Base-by-base conservation (phyloP, 2,113 vertebrate species). In the Anseranas semipalmata region DNA sequence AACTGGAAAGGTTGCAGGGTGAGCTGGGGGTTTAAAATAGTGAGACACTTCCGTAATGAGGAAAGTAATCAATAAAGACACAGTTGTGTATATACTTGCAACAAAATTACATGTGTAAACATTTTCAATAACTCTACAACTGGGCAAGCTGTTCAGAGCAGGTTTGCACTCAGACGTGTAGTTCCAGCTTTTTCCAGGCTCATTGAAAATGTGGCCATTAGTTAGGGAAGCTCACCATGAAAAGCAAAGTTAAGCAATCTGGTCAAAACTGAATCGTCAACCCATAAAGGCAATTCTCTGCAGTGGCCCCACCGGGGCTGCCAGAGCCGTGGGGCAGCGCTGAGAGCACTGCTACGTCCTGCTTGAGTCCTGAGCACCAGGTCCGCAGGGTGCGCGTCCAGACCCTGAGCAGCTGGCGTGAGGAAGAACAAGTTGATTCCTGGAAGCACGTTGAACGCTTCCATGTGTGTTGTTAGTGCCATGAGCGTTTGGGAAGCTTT, bases 91-190 rank as follows among this genome's bases (percentile, higher is more conserved):
- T 93, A 62, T 52, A 76, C 83, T 88, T 92, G 72, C 83, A 93
- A 56, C 59, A 89, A 96, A 87, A 95, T 85, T 89, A 71, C 81
- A 62, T n/a, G 27, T 88, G 70, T 90, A 90, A 91, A 70, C 52
- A 86, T 73, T 93, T 93, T 89, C 96, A 89, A 8, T 94, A 91
- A 75, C 67, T 91, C n/a, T 78, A 60, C 78, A 80, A 82, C 66
- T 73, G 86, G 80, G 37, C 52, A 95, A 95, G 88, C 87, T 96
- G 85, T 93, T 92, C 37, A 90, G 86, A 85, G 87, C 67, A 89
- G 85, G 75, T 82, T 93, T 70, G 21, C 72, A 41, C 48, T 85
- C 81, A 77, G 79, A 94, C 90, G 77, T 28, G 91, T 62, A 85
- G 62, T 56, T 95, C 81, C 66, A 19, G 48, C 7, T 70, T 68